Percentiles rank a stretch among this genome's conserved stretches.
These are phyloP conservation scores for Progne subis DNA, from an alignment of 2,113 vertebrate species.

Conservation along the genomic window DNA sequence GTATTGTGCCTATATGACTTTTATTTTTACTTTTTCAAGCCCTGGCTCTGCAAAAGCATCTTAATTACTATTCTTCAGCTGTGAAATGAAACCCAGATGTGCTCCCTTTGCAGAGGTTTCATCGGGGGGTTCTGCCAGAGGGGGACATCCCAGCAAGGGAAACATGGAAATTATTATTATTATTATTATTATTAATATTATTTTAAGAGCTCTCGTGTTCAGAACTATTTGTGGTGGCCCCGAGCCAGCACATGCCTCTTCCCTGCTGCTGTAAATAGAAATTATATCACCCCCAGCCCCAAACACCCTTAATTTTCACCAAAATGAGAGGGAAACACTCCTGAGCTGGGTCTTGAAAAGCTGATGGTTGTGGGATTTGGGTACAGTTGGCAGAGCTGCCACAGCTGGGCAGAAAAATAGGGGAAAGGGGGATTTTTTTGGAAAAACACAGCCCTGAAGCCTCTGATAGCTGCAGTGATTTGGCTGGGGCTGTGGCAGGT, in stretches of 20 bases:
- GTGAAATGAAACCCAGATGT: constrained; percentile 66
- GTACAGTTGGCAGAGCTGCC: background rate
- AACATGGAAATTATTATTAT: constrained; percentile 20
- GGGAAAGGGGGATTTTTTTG: background rate
- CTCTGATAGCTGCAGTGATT: background rate
- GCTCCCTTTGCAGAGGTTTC: background rate
- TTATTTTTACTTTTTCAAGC: constrained; percentile 53
- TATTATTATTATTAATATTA: background rate
- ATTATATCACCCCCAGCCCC: background rate
- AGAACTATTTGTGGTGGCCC: background rate
- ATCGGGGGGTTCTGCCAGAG: background rate
- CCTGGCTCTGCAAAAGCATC: constrained; percentile 42
- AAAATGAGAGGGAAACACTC: background rate
- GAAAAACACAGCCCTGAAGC: background rate
- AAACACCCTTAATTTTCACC: background rate
- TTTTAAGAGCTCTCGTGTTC: background rate
- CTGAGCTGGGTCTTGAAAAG: background rate
- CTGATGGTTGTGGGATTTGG: background rate
- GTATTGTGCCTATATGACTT: background rate
- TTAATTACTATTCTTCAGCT: constrained; percentile 60
- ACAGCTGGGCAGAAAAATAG: background rate
- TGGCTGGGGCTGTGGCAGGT: background rate
- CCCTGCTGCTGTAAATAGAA: background rate
- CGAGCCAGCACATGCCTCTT: background rate
- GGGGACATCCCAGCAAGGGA: constrained; percentile 12